Evolutionary conservation across 2,888 invertebrate genomes (phyloP), one percentile per base, ranked within the genome.

Genomic region (Caenorhabditis doughertyi): DNA sequence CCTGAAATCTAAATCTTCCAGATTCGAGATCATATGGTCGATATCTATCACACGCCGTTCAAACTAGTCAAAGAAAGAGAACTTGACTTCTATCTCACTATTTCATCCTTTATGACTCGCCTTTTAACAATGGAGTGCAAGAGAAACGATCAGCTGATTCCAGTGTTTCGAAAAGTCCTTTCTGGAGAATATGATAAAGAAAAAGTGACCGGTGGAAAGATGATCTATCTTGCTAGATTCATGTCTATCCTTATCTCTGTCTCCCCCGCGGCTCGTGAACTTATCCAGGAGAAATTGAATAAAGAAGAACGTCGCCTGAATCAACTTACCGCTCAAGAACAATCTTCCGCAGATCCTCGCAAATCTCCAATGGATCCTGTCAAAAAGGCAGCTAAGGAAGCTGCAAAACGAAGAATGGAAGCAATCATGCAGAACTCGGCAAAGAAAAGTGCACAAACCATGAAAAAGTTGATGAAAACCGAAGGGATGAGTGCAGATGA

Each of bases 401-500:
- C 49, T 3, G 79, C 79, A 5, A 79, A 71, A 42, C 39, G 51
- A 21, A 32, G 77, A 23, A 81, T 79, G 82, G 64, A 42, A 0
- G 55, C 67, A 1, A 79, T 81, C 11, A 77, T 72, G 79, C 67
- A 58, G 49, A 64, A 74, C 27, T 62, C 60, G 23, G 76, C 71
- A 11, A 39, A 72, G 39, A 81, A 86, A 51, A 67, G 70, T n/a
- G 73, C 81, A 18, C 55, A 79, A 29, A 79, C 80, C 9, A 89
- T 90, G 90, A 47, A 85, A 73, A 86, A 84, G 27, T 62, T 89
- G 73, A 87, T 89, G 87, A 84, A 62, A 9, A 65, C 27, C 3
- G 90, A 90, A 74, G 85, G 87, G 18, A 76, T 90, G 64, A 80
- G 84, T 8, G 84, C 85, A 21, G 79, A 77, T 11, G 87, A 89